phyloP scores from a whole-genome alignment of 2,113 vertebrate genomes.

The Motacilla tschutschensis region DNA sequence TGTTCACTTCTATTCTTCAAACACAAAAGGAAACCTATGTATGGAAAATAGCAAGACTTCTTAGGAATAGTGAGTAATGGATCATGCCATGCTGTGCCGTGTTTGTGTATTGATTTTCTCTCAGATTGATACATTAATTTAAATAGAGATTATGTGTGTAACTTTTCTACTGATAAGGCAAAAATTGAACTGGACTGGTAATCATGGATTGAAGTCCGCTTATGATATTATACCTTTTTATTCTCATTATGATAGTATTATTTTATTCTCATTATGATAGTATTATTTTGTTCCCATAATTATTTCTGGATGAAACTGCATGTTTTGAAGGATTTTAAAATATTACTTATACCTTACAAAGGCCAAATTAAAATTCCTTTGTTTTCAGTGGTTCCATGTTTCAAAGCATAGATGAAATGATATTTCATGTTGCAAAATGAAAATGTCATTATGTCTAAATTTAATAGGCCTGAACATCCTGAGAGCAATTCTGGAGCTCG shows the following conservation, averaged over 20 bases:
- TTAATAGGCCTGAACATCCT: not conserved
- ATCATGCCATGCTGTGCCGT: not conserved
- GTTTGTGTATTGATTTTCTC: slow-evolving; percentile 4
- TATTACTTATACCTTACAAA: not conserved
- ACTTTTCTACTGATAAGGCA: not conserved
- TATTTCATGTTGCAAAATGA: not conserved
- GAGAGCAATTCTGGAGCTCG: not conserved
- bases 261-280: not conserved
- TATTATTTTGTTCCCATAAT: too few relatives aligned
- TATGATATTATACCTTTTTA: not conserved
- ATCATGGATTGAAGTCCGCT: not conserved
- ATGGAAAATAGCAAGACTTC: not conserved
- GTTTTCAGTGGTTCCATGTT: not conserved
- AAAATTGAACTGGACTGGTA: not conserved
- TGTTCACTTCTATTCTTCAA: not conserved
- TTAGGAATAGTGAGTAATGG: not conserved
- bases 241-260: not conserved
- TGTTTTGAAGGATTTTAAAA: not conserved
- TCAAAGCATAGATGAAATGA: not conserved
- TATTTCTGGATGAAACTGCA: not conserved
- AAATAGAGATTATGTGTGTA: not conserved
- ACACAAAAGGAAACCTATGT: not conserved
- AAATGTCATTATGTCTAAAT: not conserved
- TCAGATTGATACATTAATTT: not conserved
- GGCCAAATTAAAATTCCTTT: not conserved